Evolutionary conservation across 2,113 vertebrate species (phyloP).

Genomic region (Sylvia atricapilla): DNA sequence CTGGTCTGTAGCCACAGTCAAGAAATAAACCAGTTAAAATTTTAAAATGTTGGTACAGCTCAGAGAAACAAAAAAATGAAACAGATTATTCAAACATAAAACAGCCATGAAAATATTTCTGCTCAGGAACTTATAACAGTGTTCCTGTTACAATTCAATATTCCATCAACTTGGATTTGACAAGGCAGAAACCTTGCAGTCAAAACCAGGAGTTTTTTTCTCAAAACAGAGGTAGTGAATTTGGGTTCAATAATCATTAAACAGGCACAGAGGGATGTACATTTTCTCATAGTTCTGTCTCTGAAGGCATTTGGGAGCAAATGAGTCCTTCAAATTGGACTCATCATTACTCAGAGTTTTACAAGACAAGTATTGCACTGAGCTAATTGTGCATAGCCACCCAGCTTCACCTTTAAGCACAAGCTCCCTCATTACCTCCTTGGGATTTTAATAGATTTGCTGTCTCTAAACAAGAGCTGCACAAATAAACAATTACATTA

Average conservation of each 20-base stretch:
- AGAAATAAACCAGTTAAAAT: neutral
- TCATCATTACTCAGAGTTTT: neutral
- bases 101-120: neutral
- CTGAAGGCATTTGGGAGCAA: neutral
- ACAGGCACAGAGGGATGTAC: neutral
- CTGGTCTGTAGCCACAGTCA: neutral
- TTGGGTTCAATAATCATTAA: neutral
- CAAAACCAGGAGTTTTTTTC: neutral
- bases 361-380: neutral
- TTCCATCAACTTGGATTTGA: neutral
- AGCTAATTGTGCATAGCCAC: neutral
- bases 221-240: neutral
- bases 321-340: neutral
- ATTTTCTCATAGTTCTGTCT: neutral
- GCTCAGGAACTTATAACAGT: neutral
- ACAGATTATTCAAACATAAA: neutral
- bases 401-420: neutral
- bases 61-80: neutral
- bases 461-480: neutral
- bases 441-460: neutral
- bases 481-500: neutral
- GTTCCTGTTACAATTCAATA: neutral
- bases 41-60: neutral
- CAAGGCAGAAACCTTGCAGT: neutral
- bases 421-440: neutral